Conservation (phyloP, 2,888 invertebrate species). For the Oxytorus armatus region DNA sequence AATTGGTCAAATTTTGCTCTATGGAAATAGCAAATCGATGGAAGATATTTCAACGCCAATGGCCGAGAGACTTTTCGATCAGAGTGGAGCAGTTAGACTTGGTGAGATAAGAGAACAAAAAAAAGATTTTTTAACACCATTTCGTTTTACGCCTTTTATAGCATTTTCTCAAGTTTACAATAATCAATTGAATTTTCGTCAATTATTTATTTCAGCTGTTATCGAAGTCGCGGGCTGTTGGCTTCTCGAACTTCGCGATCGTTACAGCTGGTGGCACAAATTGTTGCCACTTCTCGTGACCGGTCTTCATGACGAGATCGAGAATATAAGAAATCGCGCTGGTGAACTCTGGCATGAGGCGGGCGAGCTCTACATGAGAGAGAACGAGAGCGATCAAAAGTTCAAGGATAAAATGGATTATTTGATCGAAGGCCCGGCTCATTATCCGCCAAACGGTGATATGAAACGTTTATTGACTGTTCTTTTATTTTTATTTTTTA, state of each 20-base stretch:
- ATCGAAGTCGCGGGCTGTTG: slow-evolving; percentile 91
- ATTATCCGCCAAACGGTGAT: slow-evolving; percentile 90
- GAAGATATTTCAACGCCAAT: slow-evolving; percentile 91
- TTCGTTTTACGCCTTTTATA: too few species aligned
- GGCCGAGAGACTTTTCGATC: slow-evolving; percentile 95
- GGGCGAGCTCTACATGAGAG: slow-evolving; percentile 92
- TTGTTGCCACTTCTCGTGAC: slow-evolving; percentile 94
- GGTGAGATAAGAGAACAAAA: slow-evolving; percentile 71
- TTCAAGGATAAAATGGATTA: slow-evolving; percentile 94
- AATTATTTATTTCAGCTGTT: slow-evolving; percentile 86
- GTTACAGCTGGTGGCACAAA: slow-evolving; percentile 95
- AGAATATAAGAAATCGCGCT: slow-evolving; percentile 89
- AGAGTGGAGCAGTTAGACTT: slow-evolving; percentile 90
- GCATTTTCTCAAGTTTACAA: too few species aligned
- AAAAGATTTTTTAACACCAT: slow-evolving; percentile 8
- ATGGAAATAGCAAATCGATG: slow-evolving; percentile 89
- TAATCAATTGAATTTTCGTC: background rate
- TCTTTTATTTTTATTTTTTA: background rate
- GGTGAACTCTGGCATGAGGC: slow-evolving; percentile 89
- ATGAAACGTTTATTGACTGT: too few species aligned
- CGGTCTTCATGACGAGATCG: slow-evolving; percentile 92
- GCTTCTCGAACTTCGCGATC: slow-evolving; percentile 91
- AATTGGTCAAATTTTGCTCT: slow-evolving; percentile 87
- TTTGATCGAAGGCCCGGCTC: slow-evolving; percentile 87
- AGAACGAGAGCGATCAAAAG: slow-evolving; percentile 92